A percentile compares a stretch with the other conserved stretches of the same genome.
phyloP scores from a whole-genome alignment of 2,797 vertebrate species.

The Poecilia velifera region DNA sequence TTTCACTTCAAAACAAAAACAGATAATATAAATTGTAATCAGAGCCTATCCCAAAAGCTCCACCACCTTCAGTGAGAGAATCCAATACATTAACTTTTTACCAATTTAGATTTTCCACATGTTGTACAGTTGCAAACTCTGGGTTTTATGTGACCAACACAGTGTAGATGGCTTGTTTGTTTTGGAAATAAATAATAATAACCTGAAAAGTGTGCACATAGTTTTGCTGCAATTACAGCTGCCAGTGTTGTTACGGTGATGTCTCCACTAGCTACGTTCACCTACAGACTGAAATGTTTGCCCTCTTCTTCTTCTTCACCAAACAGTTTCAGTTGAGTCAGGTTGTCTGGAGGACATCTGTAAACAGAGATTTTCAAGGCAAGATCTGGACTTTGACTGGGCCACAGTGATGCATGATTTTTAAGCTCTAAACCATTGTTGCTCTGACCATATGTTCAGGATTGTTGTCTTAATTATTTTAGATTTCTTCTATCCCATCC shows the following conservation, averaged over 20 bases:
- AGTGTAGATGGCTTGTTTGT: neutral
- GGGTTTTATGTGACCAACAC: neutral
- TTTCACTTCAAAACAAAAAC: constrained; percentile 58
- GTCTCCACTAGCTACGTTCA: neutral
- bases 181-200: neutral
- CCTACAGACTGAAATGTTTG: neutral
- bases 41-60: constrained; percentile 59
- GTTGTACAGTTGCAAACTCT: neutral
- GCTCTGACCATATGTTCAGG: neutral
- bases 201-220: neutral
- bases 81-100: constrained; percentile 24
- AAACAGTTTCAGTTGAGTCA: neutral
- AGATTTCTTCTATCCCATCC: neutral
- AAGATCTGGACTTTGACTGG: neutral
- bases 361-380: neutral
- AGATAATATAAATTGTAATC: constrained; percentile 71
- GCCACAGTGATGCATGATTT: neutral
- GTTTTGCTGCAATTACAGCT: neutral
- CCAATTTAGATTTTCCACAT: neutral
- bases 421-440: neutral
- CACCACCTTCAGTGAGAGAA: constrained; percentile 66
- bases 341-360: neutral
- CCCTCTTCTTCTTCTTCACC: neutral
- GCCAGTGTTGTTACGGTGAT: neutral
- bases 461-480: neutral